Evolutionary conservation across 2,888 invertebrate genomes (phyloP).

Genomic region (Cinara cedri): DNA sequence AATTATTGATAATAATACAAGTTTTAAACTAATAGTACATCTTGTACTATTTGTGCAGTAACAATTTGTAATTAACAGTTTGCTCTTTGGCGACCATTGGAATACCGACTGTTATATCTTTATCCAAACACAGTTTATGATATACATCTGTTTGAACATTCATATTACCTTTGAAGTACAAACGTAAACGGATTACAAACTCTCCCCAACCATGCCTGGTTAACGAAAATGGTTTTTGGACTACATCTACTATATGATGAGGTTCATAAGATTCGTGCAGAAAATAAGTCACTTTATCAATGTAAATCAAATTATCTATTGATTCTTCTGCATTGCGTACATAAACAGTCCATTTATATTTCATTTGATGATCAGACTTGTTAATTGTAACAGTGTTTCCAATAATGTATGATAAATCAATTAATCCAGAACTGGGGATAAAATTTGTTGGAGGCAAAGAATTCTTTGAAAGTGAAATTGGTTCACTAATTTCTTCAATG

Average conservation of each 20-base stretch:
- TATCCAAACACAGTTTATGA: conserved; percentile 45
- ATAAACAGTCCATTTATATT: conserved; percentile 57
- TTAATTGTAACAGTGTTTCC: conserved; percentile 44
- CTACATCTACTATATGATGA: conserved; percentile 45
- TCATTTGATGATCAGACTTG: conserved; percentile 40
- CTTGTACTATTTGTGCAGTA: conserved; percentile 39
- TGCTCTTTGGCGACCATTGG: conserved; percentile 52
- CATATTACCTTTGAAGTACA: conserved; percentile 49
- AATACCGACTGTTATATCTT: conserved; percentile 30
- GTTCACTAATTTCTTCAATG: conserved; percentile 26
- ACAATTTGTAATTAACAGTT: conserved; percentile 41
- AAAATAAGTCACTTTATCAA: conserved; percentile 50
- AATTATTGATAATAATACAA: neutral
- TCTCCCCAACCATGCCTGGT: conserved; percentile 57
- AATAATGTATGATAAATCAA: conserved; percentile 34
- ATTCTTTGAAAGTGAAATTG: neutral
- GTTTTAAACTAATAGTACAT: neutral
- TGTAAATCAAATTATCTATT: conserved; percentile 28
- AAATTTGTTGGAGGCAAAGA: neutral
- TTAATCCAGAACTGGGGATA: conserved; percentile 18
- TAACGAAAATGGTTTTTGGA: conserved; percentile 53
- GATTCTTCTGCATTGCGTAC: conserved; percentile 49
- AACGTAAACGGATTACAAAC: conserved; percentile 47
- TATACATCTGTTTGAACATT: conserved; percentile 44
- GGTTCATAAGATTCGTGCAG: conserved; percentile 56